Evolutionary conservation across 2,888 invertebrate species (phyloP).

Genomic region (Lepidocyrtoides sp.): DNA sequence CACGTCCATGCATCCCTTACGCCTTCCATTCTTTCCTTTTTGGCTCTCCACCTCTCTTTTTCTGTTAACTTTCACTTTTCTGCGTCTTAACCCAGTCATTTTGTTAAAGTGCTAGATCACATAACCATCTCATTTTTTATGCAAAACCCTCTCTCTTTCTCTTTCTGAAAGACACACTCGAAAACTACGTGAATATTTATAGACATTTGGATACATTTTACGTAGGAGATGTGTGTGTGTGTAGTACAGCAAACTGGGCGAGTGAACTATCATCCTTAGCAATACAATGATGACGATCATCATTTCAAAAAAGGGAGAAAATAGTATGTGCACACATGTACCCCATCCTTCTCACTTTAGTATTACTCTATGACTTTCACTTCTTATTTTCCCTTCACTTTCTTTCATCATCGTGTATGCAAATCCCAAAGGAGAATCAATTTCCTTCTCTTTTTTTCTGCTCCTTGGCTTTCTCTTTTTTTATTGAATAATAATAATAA

Average conservation of each 20-base stretch:
- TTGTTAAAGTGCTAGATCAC: constrained; percentile 38
- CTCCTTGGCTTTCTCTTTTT: constrained; percentile 35
- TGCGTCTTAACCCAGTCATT: constrained; percentile 22
- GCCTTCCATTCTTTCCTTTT: not conserved
- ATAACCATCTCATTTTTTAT: constrained; percentile 62
- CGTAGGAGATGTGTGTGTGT: too few species aligned
- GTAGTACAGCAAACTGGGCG: too few species aligned
- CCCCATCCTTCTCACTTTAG: not conserved
- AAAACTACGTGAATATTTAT: not conserved
- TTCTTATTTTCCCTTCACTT: constrained; percentile 9
- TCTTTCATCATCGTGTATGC: constrained; percentile 27
- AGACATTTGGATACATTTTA: not conserved
- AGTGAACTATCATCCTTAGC: not conserved
- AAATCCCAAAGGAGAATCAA: constrained; percentile 56
- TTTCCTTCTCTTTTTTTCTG: constrained; percentile 53
- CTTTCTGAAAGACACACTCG: not conserved
- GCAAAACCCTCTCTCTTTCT: constrained; percentile 27
- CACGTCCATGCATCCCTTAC: not conserved
- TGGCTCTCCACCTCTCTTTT: not conserved
- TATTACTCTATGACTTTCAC: not conserved
- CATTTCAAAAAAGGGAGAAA: constrained; percentile 27
- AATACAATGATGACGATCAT: constrained; percentile 2
- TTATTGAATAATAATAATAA: constrained; percentile 52
- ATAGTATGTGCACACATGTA: not conserved
- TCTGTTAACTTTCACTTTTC: constrained; percentile 40